A percentile compares a stretch with the other conserved stretches of the same genome.
Conservation (phyloP, 2,888 invertebrate genomes). For the Philaethria dido region DNA sequence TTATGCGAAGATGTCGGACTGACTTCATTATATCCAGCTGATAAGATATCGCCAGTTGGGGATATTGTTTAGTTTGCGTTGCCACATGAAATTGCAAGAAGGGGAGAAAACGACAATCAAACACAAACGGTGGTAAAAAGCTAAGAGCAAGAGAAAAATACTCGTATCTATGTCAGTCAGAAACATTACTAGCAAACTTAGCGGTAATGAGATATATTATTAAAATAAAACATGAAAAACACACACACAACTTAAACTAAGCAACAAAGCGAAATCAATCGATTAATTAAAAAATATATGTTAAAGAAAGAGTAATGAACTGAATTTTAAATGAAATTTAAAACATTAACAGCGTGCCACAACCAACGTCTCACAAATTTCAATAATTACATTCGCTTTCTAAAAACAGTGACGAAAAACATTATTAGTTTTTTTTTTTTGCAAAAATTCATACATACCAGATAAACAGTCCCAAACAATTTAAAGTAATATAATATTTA, state of each 20-base stretch:
- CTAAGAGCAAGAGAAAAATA: slow-evolving; percentile 56
- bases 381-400: slow-evolving; percentile 9
- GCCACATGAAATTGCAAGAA: slow-evolving; percentile 82
- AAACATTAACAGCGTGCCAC: slow-evolving; percentile 31
- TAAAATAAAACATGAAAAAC: slow-evolving; percentile 28
- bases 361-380: slow-evolving; percentile 3
- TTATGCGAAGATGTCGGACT: slow-evolving; percentile 83
- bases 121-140: slow-evolving; percentile 74
- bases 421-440: background rate
- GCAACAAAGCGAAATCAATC: slow-evolving; percentile 42
- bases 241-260: slow-evolving; percentile 39
- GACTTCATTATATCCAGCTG: slow-evolving; percentile 81
- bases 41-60: slow-evolving; percentile 69
- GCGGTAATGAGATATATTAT: slow-evolving; percentile 28
- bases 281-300: slow-evolving; percentile 29
- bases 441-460: slow-evolving; percentile 37
- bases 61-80: slow-evolving; percentile 72
- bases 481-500: slow-evolving; percentile 41
- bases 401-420: slow-evolving; percentile 5
- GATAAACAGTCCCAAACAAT: slow-evolving; percentile 39
- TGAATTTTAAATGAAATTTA: slow-evolving; percentile 16
- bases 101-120: slow-evolving; percentile 82
- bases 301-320: slow-evolving; percentile 11
- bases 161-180: slow-evolving; percentile 30
- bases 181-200: slow-evolving; percentile 37